phyloP scores from a whole-genome alignment of 1,140 invertebrate genomes.

The Bombus huntii region DNA sequence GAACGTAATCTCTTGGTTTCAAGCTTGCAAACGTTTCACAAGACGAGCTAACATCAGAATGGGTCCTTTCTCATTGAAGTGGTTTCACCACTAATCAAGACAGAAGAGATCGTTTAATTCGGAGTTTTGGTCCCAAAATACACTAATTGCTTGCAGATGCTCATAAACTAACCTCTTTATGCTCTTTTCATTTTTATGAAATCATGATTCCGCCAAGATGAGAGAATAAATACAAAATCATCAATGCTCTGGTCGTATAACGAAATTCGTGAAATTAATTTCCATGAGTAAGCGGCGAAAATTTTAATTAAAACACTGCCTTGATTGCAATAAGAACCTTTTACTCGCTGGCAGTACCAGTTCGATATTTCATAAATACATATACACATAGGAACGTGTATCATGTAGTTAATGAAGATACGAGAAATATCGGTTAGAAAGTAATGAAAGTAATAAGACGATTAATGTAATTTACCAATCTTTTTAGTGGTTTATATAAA shows the following conservation, averaged over 20 bases:
- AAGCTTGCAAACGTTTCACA: not conserved
- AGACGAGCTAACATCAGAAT: not conserved
- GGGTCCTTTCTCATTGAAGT: not conserved
- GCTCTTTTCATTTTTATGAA: not conserved
- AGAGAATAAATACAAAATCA: not conserved
- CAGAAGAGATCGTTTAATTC: conserved; percentile 4
- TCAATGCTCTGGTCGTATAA: not conserved
- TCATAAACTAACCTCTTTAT: not conserved
- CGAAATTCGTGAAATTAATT: conserved; percentile 17
- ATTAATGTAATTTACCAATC: not conserved
- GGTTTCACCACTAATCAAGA: not conserved
- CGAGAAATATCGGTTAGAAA: not conserved
- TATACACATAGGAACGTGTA: not conserved
- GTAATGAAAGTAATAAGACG: not conserved
- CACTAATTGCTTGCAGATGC: too few relatives aligned
- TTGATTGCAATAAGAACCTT: not conserved
- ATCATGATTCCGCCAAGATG: not conserved
- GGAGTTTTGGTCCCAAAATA: not conserved
- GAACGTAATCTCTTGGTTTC: not conserved
- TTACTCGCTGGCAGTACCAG: not conserved
- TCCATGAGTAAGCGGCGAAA: not conserved
- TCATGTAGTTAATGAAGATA: not conserved
- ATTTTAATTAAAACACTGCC: conserved; percentile 23
- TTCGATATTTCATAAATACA: not conserved
- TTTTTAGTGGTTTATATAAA: not conserved